Conservation (phyloP, 2,797 vertebrate species). For the Spinus pinus region DNA sequence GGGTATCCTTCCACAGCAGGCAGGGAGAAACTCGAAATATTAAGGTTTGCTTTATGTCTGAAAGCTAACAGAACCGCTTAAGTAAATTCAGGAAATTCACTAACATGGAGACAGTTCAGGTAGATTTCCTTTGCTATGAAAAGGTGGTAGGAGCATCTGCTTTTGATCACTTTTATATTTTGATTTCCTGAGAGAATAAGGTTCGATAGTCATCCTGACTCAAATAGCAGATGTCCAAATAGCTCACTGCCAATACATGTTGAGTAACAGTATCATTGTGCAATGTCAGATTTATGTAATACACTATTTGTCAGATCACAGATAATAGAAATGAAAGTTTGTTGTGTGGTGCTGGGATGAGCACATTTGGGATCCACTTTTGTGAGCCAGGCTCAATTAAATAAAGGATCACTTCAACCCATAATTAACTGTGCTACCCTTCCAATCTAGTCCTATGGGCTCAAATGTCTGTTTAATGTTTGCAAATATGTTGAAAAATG, state of each 20-base stretch:
- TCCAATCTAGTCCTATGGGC: not conserved
- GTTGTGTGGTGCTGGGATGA: not conserved
- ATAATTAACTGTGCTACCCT: not conserved
- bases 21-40: slow-evolving; percentile 14
- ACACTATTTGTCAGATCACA: not conserved
- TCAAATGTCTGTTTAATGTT: not conserved
- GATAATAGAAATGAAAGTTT: not conserved
- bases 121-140: not conserved
- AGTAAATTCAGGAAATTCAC: not conserved
- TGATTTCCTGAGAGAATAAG: not conserved
- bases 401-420: not conserved
- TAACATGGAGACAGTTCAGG: not conserved
- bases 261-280: not conserved
- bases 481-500: not conserved
- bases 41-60: slow-evolving; percentile 32
- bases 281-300: slow-evolving; percentile 23
- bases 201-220: not conserved
- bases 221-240: not conserved
- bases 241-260: not conserved
- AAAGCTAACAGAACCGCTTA: slow-evolving; percentile 15
- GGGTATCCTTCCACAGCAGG: slow-evolving; percentile 13
- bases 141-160: not conserved
- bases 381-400: not conserved
- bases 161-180: not conserved
- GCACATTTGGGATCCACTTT: not conserved